Evolutionary conservation across 2,797 vertebrate genomes (phyloP).

Genomic region (Pagetopsis macropterus): DNA sequence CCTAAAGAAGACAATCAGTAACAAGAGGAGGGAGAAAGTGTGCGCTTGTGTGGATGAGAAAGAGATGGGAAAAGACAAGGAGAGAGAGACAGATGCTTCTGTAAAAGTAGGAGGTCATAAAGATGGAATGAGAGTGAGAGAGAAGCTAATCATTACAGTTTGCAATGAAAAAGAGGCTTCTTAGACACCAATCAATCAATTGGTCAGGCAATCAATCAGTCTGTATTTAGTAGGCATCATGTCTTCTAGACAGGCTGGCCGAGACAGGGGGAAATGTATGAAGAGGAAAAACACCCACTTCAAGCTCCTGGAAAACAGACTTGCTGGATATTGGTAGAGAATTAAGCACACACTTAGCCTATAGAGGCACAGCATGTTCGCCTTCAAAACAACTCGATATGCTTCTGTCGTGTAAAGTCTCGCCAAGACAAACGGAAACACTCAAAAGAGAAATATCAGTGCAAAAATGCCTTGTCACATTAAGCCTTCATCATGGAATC

Average conservation of each 20-base stretch:
- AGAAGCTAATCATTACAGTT: conserved; percentile 59
- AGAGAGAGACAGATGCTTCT: conserved; percentile 31
- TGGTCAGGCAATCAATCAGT: conserved; percentile 64
- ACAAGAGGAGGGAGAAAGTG: conserved; percentile 41
- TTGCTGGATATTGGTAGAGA: conserved; percentile 14
- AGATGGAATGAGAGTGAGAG: conserved; percentile 26
- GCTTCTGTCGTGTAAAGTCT: background rate
- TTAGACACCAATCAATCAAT: conserved; percentile 66
- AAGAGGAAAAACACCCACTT: conserved; percentile 35
- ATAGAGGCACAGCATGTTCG: background rate
- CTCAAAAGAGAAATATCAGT: too few species aligned
- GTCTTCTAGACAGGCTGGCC: conserved; percentile 48
- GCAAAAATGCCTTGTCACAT: too few species aligned
- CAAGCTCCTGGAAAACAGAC: conserved; percentile 31
- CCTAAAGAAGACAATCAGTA: conserved; percentile 61
- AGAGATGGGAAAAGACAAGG: conserved; percentile 33
- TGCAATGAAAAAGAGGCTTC: conserved; percentile 57
- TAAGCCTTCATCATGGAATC: too few species aligned
- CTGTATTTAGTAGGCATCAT: conserved; percentile 57
- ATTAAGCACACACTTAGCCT: conserved; percentile 19
- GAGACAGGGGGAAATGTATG: conserved; percentile 18
- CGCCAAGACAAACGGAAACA: background rate
- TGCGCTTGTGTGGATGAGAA: conserved; percentile 25
- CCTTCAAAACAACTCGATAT: background rate
- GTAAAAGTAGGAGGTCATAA: conserved; percentile 32